Evolutionary conservation across 2,113 vertebrate species (phyloP).

Genomic region (Ctenodactylus gundi): DNA sequence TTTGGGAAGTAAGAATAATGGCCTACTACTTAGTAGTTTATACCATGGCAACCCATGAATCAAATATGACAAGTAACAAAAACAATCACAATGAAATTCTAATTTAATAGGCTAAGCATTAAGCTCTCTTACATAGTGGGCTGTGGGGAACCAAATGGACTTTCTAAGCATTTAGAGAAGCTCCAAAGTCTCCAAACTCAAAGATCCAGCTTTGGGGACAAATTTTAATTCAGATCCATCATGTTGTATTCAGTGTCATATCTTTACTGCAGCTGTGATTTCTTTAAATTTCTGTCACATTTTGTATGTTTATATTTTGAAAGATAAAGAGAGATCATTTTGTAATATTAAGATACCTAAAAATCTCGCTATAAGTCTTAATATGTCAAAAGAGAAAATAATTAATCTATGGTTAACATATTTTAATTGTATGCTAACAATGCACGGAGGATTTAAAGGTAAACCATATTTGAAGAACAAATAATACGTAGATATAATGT

Average conservation of each 20-base stretch:
- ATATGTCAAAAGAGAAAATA: background rate
- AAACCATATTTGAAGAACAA: background rate
- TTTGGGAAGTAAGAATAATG: too few relatives aligned
- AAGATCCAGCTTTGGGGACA: background rate
- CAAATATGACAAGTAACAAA: background rate
- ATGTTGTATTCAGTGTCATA: background rate
- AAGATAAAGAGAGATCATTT: background rate
- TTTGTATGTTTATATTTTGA: background rate
- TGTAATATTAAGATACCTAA: background rate
- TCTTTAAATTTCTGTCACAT: background rate
- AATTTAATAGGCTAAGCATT: background rate
- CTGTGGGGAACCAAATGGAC: background rate
- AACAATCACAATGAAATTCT: background rate
- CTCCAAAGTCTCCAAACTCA: background rate
- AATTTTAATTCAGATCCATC: background rate
- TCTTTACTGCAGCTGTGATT: background rate
- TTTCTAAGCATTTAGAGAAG: background rate
- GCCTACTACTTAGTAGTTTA: background rate
- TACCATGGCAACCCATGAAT: too few relatives aligned
- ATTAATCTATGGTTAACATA: background rate
- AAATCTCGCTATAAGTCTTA: background rate
- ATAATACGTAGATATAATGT: background rate
- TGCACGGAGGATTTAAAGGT: background rate
- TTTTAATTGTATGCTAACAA: background rate
- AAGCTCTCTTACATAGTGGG: background rate